These are phyloP conservation scores for Archegozetes longisetosus DNA, from an alignment of 1,140 invertebrate species.

Conservation along the genomic window DNA sequence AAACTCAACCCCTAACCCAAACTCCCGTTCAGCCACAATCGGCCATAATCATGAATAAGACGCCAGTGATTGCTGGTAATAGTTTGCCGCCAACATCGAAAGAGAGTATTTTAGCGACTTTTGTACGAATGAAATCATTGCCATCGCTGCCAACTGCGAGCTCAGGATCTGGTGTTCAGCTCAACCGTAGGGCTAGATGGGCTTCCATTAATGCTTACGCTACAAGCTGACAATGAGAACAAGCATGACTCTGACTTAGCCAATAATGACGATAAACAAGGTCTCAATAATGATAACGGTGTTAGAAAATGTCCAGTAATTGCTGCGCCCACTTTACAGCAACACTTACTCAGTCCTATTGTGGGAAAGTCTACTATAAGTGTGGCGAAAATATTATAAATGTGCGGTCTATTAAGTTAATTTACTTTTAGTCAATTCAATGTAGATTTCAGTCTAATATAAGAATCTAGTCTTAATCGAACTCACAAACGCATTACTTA, in stretches of 20 bases:
- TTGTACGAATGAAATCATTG: not conserved
- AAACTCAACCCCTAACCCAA: not conserved
- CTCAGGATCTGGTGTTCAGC: not conserved
- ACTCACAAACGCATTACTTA: not conserved
- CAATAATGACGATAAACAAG: no score
- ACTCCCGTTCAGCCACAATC: not conserved
- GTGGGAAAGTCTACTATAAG: not conserved
- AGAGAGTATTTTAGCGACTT: not conserved
- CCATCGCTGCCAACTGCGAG: not conserved
- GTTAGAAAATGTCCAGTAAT: not conserved
- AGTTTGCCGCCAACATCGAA: not conserved
- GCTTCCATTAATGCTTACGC: not conserved
- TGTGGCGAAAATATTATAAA: not conserved
- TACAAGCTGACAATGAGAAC: not conserved
- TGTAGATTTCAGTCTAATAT: not conserved
- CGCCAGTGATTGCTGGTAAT: not conserved
- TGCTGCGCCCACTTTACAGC: conserved; percentile 9
- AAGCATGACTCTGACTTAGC: not conserved
- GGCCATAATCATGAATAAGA: not conserved
- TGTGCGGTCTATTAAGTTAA: not conserved
- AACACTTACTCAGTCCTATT: conserved; percentile 14
- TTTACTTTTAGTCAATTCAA: not conserved
- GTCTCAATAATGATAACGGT: no score
- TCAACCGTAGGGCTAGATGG: not conserved
- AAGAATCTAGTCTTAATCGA: not conserved